phyloP scores from a whole-genome alignment of 2,888 invertebrate species.

The Philereme vetulata region DNA sequence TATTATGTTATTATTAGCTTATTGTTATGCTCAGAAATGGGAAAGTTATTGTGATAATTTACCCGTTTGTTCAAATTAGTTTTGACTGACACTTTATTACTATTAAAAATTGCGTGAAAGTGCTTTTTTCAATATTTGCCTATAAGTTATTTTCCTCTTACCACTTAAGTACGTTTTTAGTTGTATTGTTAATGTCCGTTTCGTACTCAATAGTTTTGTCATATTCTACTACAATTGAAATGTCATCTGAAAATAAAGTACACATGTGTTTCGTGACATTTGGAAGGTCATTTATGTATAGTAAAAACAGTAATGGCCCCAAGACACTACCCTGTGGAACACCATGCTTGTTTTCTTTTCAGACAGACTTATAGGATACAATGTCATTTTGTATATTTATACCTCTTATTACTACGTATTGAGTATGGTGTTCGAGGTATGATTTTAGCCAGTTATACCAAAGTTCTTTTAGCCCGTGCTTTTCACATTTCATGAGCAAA shows the following conservation, averaged over 20 bases:
- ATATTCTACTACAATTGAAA: conserved; percentile 3
- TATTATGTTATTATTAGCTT: too few species aligned
- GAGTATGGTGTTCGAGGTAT: neutral
- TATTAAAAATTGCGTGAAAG: conserved; percentile 8
- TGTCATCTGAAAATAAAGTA: conserved; percentile 4
- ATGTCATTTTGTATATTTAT: neutral
- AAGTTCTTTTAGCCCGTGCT: neutral
- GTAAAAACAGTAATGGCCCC: conserved; percentile 7
- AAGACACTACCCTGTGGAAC: conserved; percentile 11
- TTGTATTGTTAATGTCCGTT: conserved; percentile 1
- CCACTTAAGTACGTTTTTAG: neutral
- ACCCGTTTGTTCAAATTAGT: neutral
- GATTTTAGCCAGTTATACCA: neutral
- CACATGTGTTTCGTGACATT: conserved; percentile 1
- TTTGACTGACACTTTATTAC: neutral
- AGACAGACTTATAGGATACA: neutral
- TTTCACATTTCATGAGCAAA: too few species aligned
- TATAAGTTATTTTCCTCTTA: conserved; percentile 2
- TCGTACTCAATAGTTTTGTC: neutral
- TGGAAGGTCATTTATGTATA: conserved; percentile 8
- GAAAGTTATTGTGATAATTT: neutral
- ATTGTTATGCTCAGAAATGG: neutral
- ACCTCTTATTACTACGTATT: conserved; percentile 1
- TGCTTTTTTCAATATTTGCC: conserved; percentile 4
- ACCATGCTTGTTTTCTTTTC: conserved; percentile 3